Base-by-base conservation (phyloP, 2,113 vertebrate genomes). In the Andinoacara biseriatus region DNA sequence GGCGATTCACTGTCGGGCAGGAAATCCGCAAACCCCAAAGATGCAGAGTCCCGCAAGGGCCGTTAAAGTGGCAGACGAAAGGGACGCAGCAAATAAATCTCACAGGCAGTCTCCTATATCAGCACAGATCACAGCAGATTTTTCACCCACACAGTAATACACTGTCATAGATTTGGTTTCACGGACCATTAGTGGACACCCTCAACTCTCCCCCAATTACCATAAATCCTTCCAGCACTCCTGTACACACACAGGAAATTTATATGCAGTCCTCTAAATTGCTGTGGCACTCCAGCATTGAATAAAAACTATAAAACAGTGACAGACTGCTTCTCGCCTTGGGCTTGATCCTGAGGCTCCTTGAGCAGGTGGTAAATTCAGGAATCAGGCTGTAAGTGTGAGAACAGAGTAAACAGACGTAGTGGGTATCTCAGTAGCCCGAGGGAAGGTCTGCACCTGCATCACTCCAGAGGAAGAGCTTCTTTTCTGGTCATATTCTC, bases 161-260 rank as follows among this genome's bases (percentile, higher is more conserved):
- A 49, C 80, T 84, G 83, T 87, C 90, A 88, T 91, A 90, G 93
- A 93, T 95, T 90, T 91, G 85, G 87, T 92, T 95, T 94, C 91
- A 91, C 83, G 80, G 88, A 80, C 87, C 91, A 91, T 94, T 93
- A 94, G 86, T 31, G 76, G 88, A 76, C 76, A 65, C 87, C 81
- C 84, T 91, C 76, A 76, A 84, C 87, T 84, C 82, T 83, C 83
- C 83, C 88, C 83, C 88, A 89, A 84, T 91, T 90, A 91, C 85
- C 83, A 89, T 92, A 90, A 93, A 94, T 94, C 90, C 90, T 87
- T 79, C 74, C 22, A 46, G 90, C 69, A 10, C 78, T 86, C 81
- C 90, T 84, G 60, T 76, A 75, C 84, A 89, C 79, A 80, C 80
- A 31, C 52, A 8, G 33, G 52, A 87, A 84, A 94, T 94, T 90